Evolutionary conservation across 92 coral and sea anemone genomes (phyloP).

Genomic region (Epizoanthus scotinus): DNA sequence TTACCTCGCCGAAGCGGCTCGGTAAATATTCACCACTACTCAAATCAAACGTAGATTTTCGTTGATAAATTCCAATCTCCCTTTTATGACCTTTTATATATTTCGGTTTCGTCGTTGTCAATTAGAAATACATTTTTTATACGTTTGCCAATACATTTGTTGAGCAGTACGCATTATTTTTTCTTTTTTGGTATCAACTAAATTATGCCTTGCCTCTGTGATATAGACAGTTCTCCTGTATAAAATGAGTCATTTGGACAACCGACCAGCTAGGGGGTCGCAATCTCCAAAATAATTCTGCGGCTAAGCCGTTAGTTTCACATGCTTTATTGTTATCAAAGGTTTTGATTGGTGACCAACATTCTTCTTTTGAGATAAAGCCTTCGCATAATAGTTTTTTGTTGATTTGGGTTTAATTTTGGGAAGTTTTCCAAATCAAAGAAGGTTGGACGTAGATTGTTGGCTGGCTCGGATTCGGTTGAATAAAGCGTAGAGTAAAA

Average conservation of each 20-base stretch:
- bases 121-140: not conserved
- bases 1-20: no score
- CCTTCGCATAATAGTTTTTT: constrained; percentile 18
- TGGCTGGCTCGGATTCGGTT: not conserved
- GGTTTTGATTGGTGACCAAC: not conserved
- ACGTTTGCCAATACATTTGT: not conserved
- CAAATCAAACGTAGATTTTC: no score
- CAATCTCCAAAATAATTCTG: not conserved
- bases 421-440: constrained; percentile 1
- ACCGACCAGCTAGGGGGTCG: constrained; percentile 19
- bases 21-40: no score
- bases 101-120: not conserved
- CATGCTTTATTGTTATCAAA: constrained; percentile 10
- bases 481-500: constrained; percentile 27
- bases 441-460: not conserved
- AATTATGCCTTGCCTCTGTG: constrained; percentile 35
- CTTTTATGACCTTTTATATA: no score
- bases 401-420: not conserved
- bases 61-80: no score
- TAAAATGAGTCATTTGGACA: constrained; percentile 30
- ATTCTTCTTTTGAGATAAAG: constrained; percentile 2
- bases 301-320: constrained; percentile 7
- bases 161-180: not conserved
- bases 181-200: constrained; percentile 21
- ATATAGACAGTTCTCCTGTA: constrained; percentile 21